Base-by-base conservation (phyloP, 2,113 vertebrate genomes). In the Esox niger region DNA sequence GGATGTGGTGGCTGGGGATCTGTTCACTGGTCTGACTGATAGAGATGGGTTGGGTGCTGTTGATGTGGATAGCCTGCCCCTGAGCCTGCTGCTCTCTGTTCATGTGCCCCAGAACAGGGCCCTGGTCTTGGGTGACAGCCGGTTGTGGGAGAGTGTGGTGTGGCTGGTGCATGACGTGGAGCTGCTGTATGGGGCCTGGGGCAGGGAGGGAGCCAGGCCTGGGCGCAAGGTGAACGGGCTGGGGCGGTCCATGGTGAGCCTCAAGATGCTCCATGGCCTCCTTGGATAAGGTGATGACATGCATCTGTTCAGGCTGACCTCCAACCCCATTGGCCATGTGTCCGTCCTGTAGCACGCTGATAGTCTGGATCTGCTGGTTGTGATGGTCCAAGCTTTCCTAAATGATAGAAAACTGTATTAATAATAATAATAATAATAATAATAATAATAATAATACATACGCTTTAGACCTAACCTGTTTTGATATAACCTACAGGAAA, bases 271-370 rank as follows among this genome's bases (percentile, higher is more conserved):
- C 93, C 70, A 98, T 88, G 0, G 93, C 92, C 74, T 98, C 95
- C 85, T 96, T 95, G 11, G 93, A 95, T 73, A 98, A 88, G 0
- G 96, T 94, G 81, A 99, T 95, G 6, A 99, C 92, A 0, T 98
- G 96, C 92, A 97, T 94, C 47, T 95, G 94, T 74, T 97, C 94
- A 0, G 93, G 47, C 0, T 91, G 93, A 0, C 89, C 78, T 46
- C 88, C 79, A 75, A 94, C 84, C 74, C 38, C 38, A 4, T 43
- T 43, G 38, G 38, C 17, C 38, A 43, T 43, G 38, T 43, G 38
- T 43, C 89, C 90, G 61, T 89, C 87, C 64, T 92, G 93, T 25
- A 96, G 89, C 84, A 95, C 74, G 30, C 71, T 79, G 29, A 96
- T 90, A 17, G 91, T 88, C 84, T 94, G 93, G 31, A 95, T 93